Evolutionary conservation across 1,140 invertebrate genomes (phyloP).

Genomic region (Drosophila burlai): DNA sequence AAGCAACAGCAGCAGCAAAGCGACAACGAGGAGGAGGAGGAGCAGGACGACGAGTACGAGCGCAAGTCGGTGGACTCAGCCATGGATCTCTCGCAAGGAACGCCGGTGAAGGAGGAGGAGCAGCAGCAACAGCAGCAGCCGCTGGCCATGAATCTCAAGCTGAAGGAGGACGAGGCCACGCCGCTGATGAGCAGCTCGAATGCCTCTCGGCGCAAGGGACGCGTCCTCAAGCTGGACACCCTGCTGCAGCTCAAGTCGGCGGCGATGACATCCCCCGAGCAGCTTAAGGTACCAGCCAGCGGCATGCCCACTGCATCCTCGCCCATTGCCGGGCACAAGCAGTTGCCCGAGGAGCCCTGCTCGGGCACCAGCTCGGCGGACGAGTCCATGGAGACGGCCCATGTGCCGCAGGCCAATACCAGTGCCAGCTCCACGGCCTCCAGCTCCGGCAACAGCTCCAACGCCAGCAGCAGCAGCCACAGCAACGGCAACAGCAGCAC

Average conservation of each 20-base stretch:
- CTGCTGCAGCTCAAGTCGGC: constrained; percentile 66
- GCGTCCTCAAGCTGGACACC: constrained; percentile 77
- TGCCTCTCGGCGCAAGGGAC: constrained; percentile 71
- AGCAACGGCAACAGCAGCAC: constrained; percentile 35
- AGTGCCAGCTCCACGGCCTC: constrained; percentile 77
- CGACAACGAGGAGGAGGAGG: constrained; percentile 66
- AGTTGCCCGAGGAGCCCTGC: constrained; percentile 62
- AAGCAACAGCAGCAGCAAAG: constrained; percentile 60
- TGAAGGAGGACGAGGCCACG: constrained; percentile 74
- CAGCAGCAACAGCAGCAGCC: constrained; percentile 51
- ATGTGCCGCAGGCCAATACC: constrained; percentile 67
- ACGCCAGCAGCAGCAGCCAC: constrained; percentile 86
- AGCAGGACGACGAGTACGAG: constrained; percentile 78
- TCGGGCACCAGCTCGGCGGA: constrained; percentile 71
- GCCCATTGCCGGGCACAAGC: constrained; percentile 61
- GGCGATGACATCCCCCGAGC: constrained; percentile 64
- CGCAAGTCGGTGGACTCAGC: constrained; percentile 79
- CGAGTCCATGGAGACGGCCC: constrained; percentile 72
- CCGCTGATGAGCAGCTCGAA: constrained; percentile 68
- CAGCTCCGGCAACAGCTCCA: constrained; percentile 80
- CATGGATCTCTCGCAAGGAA: constrained; percentile 82
- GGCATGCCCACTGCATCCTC: constrained; percentile 69
- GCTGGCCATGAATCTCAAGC: constrained; percentile 73
- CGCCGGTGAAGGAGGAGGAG: constrained; percentile 71
- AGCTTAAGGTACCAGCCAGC: constrained; percentile 34